Evolutionary conservation across 2,797 vertebrate species (phyloP).

Genomic region (Apogon hyalosoma): DNA sequence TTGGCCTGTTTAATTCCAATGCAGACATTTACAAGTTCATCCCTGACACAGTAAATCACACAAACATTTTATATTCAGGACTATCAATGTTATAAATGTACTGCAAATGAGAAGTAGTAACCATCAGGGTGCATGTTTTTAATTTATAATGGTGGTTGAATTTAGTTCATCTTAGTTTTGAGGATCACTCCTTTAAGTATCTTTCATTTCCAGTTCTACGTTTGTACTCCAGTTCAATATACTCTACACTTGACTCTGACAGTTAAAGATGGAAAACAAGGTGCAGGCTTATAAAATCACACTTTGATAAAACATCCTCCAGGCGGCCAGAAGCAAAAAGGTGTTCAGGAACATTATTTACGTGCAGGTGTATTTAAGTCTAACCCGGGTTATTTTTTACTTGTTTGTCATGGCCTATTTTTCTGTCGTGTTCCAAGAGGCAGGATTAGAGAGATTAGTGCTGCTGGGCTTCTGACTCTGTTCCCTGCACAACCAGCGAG

Average conservation of each 20-base stretch:
- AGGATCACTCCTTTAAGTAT: no score
- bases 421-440: conserved; percentile 58
- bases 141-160: neutral
- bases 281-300: neutral
- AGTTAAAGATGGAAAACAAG: neutral
- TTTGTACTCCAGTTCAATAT: neutral
- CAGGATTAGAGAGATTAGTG: conserved; percentile 76
- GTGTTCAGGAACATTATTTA: neutral
- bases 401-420: conserved; percentile 61
- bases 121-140: neutral
- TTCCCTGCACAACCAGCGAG: conserved; percentile 25
- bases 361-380: conserved; percentile 18
- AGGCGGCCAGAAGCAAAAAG: neutral
- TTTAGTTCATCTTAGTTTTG: no score
- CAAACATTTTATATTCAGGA: neutral
- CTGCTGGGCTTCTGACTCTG: conserved; percentile 41
- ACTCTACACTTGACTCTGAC: neutral
- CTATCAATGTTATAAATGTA: neutral
- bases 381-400: conserved; percentile 46
- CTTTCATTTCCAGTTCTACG: no score
- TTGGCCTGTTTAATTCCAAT: conserved; percentile 1
- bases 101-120: conserved; percentile 3
- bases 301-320: neutral
- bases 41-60: neutral
- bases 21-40: conserved; percentile 1